Evolutionary conservation across 2,113 vertebrate genomes (phyloP).

Genomic region (Halcyon malimbica): DNA sequence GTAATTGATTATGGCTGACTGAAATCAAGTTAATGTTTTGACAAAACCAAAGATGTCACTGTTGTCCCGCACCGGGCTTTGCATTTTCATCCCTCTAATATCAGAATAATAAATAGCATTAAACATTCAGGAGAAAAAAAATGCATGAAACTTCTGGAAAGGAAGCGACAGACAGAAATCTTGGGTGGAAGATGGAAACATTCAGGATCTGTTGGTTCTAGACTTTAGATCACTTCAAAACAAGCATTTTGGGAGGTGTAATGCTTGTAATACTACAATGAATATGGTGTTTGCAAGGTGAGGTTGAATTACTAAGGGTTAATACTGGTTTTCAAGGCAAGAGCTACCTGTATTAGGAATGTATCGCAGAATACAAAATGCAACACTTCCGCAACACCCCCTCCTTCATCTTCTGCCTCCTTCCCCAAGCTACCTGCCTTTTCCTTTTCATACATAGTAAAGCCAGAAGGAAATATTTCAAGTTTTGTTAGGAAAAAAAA

Average conservation of each 20-base stretch:
- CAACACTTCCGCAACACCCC: not conserved
- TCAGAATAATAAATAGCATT: not conserved
- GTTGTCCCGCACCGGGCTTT: not conserved
- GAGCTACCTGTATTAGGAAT: not conserved
- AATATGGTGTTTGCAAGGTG: not conserved
- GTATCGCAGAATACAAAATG: not conserved
- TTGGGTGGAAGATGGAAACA: not conserved
- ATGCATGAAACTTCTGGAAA: not conserved
- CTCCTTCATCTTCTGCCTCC: not conserved
- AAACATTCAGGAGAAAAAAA: not conserved
- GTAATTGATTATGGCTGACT: slow-evolving; percentile 16
- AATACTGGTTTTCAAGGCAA: not conserved
- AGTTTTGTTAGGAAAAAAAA: not conserved
- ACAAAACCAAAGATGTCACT: not conserved
- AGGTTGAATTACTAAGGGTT: not conserved
- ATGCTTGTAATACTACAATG: not conserved
- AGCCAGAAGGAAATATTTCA: not conserved
- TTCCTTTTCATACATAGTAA: not conserved
- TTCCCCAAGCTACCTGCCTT: not conserved
- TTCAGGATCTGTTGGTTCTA: not conserved
- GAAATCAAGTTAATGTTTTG: slow-evolving; percentile 30
- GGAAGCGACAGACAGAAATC: not conserved
- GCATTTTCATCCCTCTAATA: not conserved
- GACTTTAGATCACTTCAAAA: not conserved
- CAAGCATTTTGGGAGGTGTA: not conserved